Evolutionary conservation across 2,888 invertebrate species (phyloP).

Genomic region (Petrophora chlorosata): DNA sequence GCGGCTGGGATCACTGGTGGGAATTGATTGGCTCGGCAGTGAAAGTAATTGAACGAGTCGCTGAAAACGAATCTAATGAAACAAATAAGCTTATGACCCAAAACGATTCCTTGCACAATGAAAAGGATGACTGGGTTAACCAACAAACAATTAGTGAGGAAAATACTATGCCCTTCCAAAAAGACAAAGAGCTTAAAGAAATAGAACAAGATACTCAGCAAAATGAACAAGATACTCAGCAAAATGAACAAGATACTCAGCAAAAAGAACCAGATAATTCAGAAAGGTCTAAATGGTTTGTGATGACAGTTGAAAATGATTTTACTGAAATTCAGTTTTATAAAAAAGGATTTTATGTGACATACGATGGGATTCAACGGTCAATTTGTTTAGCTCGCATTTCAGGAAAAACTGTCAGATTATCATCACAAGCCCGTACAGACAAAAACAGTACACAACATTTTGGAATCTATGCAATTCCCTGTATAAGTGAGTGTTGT

Average conservation of each 20-base stretch:
- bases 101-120: constrained; percentile 2
- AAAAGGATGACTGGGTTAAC: background rate
- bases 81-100: background rate
- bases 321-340: constrained; percentile 80
- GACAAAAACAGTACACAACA: constrained; percentile 50
- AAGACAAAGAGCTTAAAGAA: background rate
- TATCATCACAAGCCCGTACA: constrained; percentile 63
- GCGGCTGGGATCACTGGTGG: constrained; percentile 70
- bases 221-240: background rate
- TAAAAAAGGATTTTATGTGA: constrained; percentile 79
- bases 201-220: constrained; percentile 14
- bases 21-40: constrained; percentile 69
- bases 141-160: background rate
- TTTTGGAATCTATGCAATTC: constrained; percentile 76
- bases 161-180: background rate
- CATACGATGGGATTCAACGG: constrained; percentile 75
- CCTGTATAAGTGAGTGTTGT: constrained; percentile 57
- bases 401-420: constrained; percentile 75
- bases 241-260: constrained; percentile 15
- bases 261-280: no score
- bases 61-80: constrained; percentile 1
- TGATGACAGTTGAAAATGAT: constrained; percentile 80
- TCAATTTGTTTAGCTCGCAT: constrained; percentile 74
- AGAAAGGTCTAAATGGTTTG: constrained; percentile 79
- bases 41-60: constrained; percentile 46